Percentiles rank a stretch among this genome's conserved stretches.
These are phyloP conservation scores for Tylochromis polylepis DNA, from an alignment of 2,113 vertebrate genomes.

Conservation along the genomic window DNA sequence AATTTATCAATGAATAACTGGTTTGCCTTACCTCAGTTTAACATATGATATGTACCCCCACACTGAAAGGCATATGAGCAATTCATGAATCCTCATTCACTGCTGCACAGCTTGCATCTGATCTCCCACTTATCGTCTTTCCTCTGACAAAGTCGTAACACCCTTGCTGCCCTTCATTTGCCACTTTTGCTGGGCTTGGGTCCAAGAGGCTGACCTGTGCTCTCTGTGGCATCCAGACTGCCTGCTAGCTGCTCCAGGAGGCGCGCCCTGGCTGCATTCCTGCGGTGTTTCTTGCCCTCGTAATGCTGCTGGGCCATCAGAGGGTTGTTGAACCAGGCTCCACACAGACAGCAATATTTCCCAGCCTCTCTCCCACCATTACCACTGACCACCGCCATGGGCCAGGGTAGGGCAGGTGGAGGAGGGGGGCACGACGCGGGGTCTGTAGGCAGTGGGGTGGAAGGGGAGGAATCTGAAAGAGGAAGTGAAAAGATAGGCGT, in stretches of 20 bases:
- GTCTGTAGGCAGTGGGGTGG: slow-evolving; percentile 66
- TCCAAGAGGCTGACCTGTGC: slow-evolving; percentile 68
- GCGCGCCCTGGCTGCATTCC: slow-evolving; percentile 75
- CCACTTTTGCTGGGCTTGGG: not conserved
- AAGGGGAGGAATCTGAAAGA: slow-evolving; percentile 68
- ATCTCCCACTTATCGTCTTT: slow-evolving; percentile 43
- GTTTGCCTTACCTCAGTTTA: not conserved
- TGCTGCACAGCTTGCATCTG: slow-evolving; percentile 3
- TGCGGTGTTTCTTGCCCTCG: slow-evolving; percentile 80
- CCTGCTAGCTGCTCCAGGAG: slow-evolving; percentile 77
- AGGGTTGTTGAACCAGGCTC: slow-evolving; percentile 83
- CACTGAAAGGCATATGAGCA: slow-evolving; percentile 4
- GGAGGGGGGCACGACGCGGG: slow-evolving; percentile 46
- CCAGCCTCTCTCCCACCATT: slow-evolving; percentile 72
- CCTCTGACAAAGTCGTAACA: slow-evolving; percentile 8
- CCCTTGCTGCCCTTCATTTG: slow-evolving; percentile 18
- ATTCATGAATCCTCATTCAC: slow-evolving; percentile 2
- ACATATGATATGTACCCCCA: slow-evolving; percentile 9
- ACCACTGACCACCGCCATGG: slow-evolving; percentile 35
- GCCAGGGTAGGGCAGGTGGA: slow-evolving; percentile 46
- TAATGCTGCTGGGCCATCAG: slow-evolving; percentile 84
- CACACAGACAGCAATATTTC: slow-evolving; percentile 78
- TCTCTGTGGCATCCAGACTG: slow-evolving; percentile 76
- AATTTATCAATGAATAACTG: slow-evolving; percentile 13
- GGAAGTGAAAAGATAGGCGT: not conserved